Conservation (phyloP, 2,113 vertebrate genomes). For the Tretioscincus oriximinensis region DNA sequence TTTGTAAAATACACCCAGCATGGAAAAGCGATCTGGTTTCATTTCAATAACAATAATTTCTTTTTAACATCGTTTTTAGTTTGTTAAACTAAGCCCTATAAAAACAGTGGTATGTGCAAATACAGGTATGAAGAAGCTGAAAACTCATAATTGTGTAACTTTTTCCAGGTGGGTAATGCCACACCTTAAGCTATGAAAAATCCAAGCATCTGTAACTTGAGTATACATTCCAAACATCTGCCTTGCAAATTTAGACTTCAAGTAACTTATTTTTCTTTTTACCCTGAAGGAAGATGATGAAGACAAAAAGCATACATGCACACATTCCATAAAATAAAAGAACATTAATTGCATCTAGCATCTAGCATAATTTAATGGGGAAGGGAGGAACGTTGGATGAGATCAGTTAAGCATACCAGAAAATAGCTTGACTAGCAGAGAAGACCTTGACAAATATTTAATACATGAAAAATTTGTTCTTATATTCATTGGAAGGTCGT, state of each 20-base stretch:
- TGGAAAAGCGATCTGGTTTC: conserved; percentile 39
- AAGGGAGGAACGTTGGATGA: neutral
- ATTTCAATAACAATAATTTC: conserved; percentile 48
- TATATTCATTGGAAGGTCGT: conserved; percentile 46
- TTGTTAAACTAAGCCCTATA: conserved; percentile 44
- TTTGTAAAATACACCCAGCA: conserved; percentile 31
- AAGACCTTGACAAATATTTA: neutral
- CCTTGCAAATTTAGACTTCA: neutral
- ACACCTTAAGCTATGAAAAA: conserved; percentile 37
- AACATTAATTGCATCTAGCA: conserved; percentile 33
- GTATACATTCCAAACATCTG: conserved; percentile 6
- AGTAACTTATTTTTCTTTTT: neutral
- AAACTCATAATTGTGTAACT: conserved; percentile 23
- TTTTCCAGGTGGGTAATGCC: conserved; percentile 1
- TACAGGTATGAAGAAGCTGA: neutral
- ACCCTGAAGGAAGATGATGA: conserved; percentile 9
- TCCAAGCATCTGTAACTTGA: neutral
- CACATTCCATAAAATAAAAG: conserved; percentile 24
- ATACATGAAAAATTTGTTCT: conserved; percentile 34
- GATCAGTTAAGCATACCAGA: conserved; percentile 2
- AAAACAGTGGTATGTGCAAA: conserved; percentile 33
- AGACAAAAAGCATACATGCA: conserved; percentile 6
- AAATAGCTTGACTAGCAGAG: conserved; percentile 26
- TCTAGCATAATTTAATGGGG: conserved; percentile 18
- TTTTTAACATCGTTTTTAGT: neutral